Conservation (phyloP, 2,888 invertebrate species). For the Leptopilina drosophilae region DNA sequence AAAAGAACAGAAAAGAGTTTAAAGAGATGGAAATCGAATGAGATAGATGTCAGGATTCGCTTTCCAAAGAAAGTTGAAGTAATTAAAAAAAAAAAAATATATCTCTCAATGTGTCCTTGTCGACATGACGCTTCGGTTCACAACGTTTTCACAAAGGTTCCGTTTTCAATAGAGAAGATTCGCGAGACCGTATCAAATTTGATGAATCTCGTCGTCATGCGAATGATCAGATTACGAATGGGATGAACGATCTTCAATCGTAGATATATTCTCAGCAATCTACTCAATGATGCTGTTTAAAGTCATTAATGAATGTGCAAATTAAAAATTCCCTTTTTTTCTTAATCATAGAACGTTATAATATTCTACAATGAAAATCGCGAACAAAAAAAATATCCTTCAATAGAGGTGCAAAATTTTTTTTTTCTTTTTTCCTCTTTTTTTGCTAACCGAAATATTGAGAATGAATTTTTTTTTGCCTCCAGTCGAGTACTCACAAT, state of each 20-base stretch:
- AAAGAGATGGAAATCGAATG: slow-evolving; percentile 61
- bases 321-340: not conserved
- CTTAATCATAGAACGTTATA: too few species aligned
- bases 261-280: slow-evolving; percentile 12
- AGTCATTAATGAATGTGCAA: slow-evolving; percentile 4
- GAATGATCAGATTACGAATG: slow-evolving; percentile 54
- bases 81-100: slow-evolving; percentile 67
- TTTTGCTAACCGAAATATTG: too few species aligned
- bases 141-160: slow-evolving; percentile 59
- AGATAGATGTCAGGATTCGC: slow-evolving; percentile 46
- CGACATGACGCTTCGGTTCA: slow-evolving; percentile 60
- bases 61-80: slow-evolving; percentile 58
- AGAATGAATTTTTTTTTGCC: too few species aligned
- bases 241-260: slow-evolving; percentile 39
- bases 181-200: slow-evolving; percentile 64
- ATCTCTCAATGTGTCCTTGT: slow-evolving; percentile 65
- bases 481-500: too few species aligned
- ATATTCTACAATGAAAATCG: too few species aligned
- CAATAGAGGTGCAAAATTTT: too few species aligned
- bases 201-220: slow-evolving; percentile 65
- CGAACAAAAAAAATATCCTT: too few species aligned
- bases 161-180: slow-evolving; percentile 55
- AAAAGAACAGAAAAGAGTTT: slow-evolving; percentile 41
- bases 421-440: too few species aligned
- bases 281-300: not conserved